These are phyloP conservation scores for Sternarchorhynchus goeldii DNA, from an alignment of 2,797 vertebrate species.

Conservation along the genomic window DNA sequence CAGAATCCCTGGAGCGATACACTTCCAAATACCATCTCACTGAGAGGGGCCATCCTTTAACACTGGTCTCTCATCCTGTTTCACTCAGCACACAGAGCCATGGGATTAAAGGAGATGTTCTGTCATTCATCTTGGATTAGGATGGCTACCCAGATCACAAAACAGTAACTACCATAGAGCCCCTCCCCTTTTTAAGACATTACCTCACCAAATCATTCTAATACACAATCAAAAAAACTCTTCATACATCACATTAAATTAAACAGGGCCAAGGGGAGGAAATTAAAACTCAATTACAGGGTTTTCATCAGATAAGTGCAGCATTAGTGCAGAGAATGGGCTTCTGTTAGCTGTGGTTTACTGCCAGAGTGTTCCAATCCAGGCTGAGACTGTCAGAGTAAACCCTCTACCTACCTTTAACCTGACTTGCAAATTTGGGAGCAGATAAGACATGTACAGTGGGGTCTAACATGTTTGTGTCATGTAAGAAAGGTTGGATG, in stretches of 20 bases:
- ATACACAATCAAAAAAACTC: conserved; percentile 3
- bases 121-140: conserved; percentile 49
- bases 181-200: neutral
- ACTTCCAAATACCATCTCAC: conserved; percentile 34
- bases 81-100: conserved; percentile 25
- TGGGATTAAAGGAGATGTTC: conserved; percentile 48
- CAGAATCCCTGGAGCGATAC: conserved; percentile 2
- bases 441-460: conserved; percentile 61
- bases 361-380: conserved; percentile 3
- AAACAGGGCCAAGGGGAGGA: conserved; percentile 6
- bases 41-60: conserved; percentile 24
- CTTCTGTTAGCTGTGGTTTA: no score
- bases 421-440: conserved; percentile 37
- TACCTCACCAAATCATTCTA: neutral
- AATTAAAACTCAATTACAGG: conserved; percentile 42
- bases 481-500: conserved; percentile 6
- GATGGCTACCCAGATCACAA: conserved; percentile 31
- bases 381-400: neutral
- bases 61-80: conserved; percentile 25
- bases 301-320: conserved; percentile 20
- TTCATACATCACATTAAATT: conserved; percentile 20
- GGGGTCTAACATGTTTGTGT: conserved; percentile 58
- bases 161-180: conserved; percentile 18
- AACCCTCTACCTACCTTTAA: neutral
- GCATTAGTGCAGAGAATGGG: conserved; percentile 7